These are phyloP conservation scores for Danio aesculapii DNA, from an alignment of 2,797 vertebrate genomes.

Conservation along the genomic window DNA sequence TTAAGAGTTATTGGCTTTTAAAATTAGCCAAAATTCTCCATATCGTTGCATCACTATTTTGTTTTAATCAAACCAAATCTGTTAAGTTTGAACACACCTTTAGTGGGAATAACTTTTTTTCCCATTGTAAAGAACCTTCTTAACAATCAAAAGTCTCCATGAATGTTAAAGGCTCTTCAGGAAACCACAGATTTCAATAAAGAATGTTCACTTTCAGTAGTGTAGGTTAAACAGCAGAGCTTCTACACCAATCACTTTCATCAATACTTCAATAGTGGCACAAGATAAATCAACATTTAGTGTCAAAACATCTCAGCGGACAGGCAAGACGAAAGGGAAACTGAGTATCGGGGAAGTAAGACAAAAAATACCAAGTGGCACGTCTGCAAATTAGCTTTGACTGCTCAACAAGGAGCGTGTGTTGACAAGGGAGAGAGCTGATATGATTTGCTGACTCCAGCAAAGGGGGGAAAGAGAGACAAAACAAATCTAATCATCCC, in stretches of 20 bases:
- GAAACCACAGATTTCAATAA: not conserved
- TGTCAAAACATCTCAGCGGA: slow-evolving; percentile 23
- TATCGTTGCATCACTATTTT: too few species aligned
- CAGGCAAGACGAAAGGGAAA: slow-evolving; percentile 13
- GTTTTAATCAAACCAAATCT: too few species aligned
- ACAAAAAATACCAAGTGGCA: slow-evolving; percentile 64
- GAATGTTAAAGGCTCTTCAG: not conserved
- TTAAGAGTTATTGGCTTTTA: too few species aligned
- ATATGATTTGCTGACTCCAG: slow-evolving; percentile 81
- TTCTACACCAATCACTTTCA: slow-evolving; percentile 16
- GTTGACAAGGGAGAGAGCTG: slow-evolving; percentile 78
- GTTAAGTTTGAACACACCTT: too few species aligned
- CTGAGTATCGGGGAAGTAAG: slow-evolving; percentile 13
- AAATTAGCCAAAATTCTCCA: too few species aligned
- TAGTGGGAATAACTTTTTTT: too few species aligned
- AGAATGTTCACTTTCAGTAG: not conserved
- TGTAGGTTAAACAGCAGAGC: slow-evolving; percentile 10
- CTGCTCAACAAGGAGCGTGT: slow-evolving; percentile 80
- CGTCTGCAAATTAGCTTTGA: slow-evolving; percentile 79
- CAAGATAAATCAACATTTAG: slow-evolving; percentile 14
- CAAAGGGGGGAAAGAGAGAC: slow-evolving; percentile 66
- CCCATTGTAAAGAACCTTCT: not conserved
- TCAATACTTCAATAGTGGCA: not conserved
- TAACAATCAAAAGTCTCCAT: not conserved
- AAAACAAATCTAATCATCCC: slow-evolving; percentile 84